These are phyloP conservation scores for Saimiri boliviensis DNA, from an alignment of 2,113 vertebrate species.

Conservation along the genomic window DNA sequence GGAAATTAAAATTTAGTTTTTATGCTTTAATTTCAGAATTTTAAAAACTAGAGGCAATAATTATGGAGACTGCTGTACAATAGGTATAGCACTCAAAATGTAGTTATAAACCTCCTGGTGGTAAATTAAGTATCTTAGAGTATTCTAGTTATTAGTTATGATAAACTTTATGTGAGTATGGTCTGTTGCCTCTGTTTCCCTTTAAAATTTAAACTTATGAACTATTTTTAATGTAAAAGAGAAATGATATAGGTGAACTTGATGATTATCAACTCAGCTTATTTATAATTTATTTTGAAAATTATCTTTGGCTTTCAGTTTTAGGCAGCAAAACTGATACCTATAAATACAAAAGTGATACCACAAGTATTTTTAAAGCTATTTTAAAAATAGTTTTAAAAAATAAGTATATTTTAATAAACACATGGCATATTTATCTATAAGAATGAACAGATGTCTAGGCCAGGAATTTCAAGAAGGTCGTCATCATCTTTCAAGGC, in stretches of 20 bases:
- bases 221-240: slow-evolving; percentile 35
- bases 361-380: neutral
- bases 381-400: too few species aligned
- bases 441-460: neutral
- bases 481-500: slow-evolving; percentile 43
- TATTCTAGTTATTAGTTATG: neutral
- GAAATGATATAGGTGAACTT: neutral
- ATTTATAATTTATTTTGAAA: neutral
- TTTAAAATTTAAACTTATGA: neutral
- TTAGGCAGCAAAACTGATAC: neutral
- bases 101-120: neutral
- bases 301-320: neutral
- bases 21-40: slow-evolving; percentile 27
- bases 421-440: neutral
- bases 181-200: neutral
- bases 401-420: slow-evolving; percentile 10
- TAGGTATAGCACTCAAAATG: neutral
- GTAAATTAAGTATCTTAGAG: neutral
- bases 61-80: neutral
- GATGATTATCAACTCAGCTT: neutral
- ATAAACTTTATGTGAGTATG: neutral
- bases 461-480: slow-evolving; percentile 47
- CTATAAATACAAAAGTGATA: neutral
- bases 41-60: neutral
- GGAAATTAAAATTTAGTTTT: slow-evolving; percentile 24